Base-by-base conservation (phyloP, 1,140 invertebrate species). In the Bombus sibiricus region DNA sequence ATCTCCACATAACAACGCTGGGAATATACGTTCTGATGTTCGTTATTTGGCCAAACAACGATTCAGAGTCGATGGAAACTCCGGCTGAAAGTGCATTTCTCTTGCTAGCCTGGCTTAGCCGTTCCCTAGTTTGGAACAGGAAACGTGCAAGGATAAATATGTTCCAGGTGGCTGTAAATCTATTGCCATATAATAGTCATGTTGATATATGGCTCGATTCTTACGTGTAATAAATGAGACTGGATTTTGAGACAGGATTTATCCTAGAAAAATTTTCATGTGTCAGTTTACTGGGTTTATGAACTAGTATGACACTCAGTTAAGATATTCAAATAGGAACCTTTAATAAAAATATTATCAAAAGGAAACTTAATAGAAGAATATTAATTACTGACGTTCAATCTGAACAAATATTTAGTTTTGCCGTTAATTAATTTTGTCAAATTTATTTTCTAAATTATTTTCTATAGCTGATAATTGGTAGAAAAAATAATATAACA, bases 1-100 rank as follows among this genome's bases (percentile, higher is more conserved):
- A 89, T 72, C 80, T 89, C 75, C 74, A 66, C 66, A 37, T 69
- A 88, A 88, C 59, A 87, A 39, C 39, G 25, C 4, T 3, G 12
- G 39, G 41, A 68, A 68, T 80, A 68, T 68, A 80, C 28, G 13
- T 39, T 80, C 25, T n/a, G 15, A 43, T 28, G 37, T 43, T 72
- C 37, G 69, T 83, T 83, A 79, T 75, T 68, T 68, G 69, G 39
- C 25, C 25, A 78, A 88, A 4, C 22, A 69, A 57, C 68, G 3
- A 41, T n/a, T n/a, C 69, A 72, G 12, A 15, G 8, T 43, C 13
- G 22, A 72, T 81, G 22, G 68, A 37, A 71, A 39, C 37, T 25
- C 15, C 13, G 13, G 37, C 25, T 28, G 41, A 32, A 25, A 6
- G 28, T 43, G 15, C 9, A 28, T 25, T 43, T 34, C 18, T 43